These are phyloP conservation scores for Cathartes aura DNA, from an alignment of 2,113 vertebrate species.

Conservation along the genomic window DNA sequence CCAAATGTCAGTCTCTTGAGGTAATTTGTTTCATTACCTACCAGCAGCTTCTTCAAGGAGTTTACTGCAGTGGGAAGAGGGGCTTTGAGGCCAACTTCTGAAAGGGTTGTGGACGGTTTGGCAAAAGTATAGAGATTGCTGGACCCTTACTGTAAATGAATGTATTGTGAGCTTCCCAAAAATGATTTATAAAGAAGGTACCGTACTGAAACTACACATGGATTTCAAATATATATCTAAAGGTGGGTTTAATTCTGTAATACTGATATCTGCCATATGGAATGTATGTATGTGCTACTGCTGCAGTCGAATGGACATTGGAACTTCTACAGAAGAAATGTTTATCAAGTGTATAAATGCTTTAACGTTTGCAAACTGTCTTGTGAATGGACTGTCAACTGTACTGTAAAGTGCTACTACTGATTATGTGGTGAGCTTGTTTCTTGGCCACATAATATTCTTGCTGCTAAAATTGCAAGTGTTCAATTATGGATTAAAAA, in stretches of 20 bases:
- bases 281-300: conserved; percentile 67
- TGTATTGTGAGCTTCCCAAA: conserved; percentile 74
- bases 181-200: conserved; percentile 66
- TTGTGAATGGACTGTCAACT: conserved; percentile 83
- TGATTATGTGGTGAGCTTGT: conserved; percentile 75
- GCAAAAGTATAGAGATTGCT: conserved; percentile 27
- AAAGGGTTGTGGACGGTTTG: conserved; percentile 18
- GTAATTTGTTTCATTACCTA: conserved; percentile 76
- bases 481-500: conserved; percentile 69
- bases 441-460: conserved; percentile 77
- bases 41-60: conserved; percentile 72
- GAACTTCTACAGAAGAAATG: conserved; percentile 68
- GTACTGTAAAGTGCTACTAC: conserved; percentile 88
- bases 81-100: conserved; percentile 45
- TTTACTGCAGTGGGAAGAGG: conserved; percentile 39
- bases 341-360: conserved; percentile 78
- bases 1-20: conserved; percentile 45
- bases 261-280: conserved; percentile 60
- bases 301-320: conserved; percentile 39
- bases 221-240: conserved; percentile 52
- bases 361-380: conserved; percentile 83
- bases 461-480: conserved; percentile 84
- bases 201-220: conserved; percentile 50
- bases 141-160: conserved; percentile 70
- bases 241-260: conserved; percentile 69